Evolutionary conservation across 2,888 invertebrate species (phyloP), one percentile per base, ranked within the genome.

Genomic region (Ellobium chinense): DNA sequence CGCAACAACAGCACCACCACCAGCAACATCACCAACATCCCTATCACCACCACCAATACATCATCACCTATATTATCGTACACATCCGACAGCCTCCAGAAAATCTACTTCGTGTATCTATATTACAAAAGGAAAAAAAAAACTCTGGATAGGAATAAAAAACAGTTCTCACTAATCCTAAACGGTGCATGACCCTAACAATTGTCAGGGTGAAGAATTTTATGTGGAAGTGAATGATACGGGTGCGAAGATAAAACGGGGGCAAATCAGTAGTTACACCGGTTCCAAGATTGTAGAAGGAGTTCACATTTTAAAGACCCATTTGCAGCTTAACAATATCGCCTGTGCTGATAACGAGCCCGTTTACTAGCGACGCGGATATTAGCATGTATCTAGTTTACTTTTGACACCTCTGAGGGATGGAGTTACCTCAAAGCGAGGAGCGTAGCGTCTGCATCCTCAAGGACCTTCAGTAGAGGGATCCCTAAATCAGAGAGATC

Each of bases 191-290:
- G 68, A 68, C 37, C 37, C 37, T 9, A n/a, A 37, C 68, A 37
- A 68, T 68, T 68, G 68, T 68, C 68, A 68, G 37, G 36, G 37
- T 9, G n/a, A 37, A 5, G 68, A 37, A 34, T 68, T 68, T 68
- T 37, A 68, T 68, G 24, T 24, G 37, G 12, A 68, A 37, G 37
- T 68, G 24, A 68, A 24, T 18, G 68, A 68, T 37, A 68, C 39
- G 21, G n/a, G 37, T 14, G 39, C 24, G 2, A 37, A 68, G 68
- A 68, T 68, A 68, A 68, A 12, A n/a, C 39, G 68, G 9, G 39
- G 18, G 68, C 36, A 37, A 24, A 68, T 68, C 68, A 68, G 37
- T 68, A 68, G 68, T 34, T 37, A 68, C 68, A 68, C 68, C 68
- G 7, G 37, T 36, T 68, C 12, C 12, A n/a, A 65, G 65, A 65